These are phyloP conservation scores for Aphelocoma coerulescens DNA, from an alignment of 2,113 vertebrate genomes.

Conservation along the genomic window DNA sequence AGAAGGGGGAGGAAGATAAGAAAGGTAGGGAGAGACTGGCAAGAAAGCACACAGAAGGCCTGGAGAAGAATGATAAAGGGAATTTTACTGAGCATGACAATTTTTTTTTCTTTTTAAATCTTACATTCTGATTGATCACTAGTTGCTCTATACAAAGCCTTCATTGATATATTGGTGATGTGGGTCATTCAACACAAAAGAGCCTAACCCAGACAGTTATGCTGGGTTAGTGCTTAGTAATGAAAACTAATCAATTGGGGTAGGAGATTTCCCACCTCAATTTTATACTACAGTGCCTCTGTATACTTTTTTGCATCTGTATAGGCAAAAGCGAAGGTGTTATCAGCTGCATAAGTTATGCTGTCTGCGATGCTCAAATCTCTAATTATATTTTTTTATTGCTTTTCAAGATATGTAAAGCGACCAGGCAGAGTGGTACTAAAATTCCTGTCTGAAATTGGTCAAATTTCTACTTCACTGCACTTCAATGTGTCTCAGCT, in stretches of 20 bases:
- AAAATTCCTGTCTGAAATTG: background rate
- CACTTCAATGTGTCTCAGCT: background rate
- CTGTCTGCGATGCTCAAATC: background rate
- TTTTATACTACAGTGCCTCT: background rate
- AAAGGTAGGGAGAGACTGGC: background rate
- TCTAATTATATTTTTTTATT: background rate
- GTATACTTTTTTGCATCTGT: background rate
- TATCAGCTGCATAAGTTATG: background rate
- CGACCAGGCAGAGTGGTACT: background rate
- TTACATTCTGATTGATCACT: background rate
- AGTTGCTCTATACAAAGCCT: background rate
- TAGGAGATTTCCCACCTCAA: background rate
- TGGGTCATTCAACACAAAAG: background rate
- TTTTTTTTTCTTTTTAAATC: background rate
- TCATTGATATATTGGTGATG: background rate
- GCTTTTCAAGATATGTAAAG: background rate
- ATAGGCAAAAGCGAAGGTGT: background rate
- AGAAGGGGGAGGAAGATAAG: conserved; percentile 37
- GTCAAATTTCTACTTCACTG: background rate
- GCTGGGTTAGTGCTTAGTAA: background rate
- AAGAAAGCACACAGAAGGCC: conserved; percentile 15
- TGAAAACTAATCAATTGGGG: background rate
- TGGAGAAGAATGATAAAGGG: conserved; percentile 27
- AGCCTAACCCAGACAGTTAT: background rate
- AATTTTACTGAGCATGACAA: background rate